Evolutionary conservation across 2,888 invertebrate species (phyloP).

Genomic region (Scaptomyza polygonia): DNA sequence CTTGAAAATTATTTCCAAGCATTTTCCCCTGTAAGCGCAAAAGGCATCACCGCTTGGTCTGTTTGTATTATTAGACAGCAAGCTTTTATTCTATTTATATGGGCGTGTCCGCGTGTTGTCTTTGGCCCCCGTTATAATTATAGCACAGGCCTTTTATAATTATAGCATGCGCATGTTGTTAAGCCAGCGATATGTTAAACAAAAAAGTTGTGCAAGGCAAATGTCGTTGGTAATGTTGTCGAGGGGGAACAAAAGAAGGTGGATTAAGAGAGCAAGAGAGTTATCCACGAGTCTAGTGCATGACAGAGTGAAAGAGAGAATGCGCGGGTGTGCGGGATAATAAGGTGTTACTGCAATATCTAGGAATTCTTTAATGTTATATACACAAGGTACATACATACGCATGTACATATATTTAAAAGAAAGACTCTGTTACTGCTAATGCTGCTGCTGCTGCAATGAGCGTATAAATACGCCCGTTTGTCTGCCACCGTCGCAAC

Average conservation of each 20-base stretch:
- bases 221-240: too few species aligned
- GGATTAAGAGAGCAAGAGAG: neutral
- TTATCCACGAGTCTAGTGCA: neutral
- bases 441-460: slow-evolving; percentile 16
- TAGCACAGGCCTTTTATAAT: slow-evolving; percentile 72
- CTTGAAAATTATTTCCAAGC: neutral
- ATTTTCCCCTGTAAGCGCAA: slow-evolving; percentile 1
- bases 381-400: too few species aligned
- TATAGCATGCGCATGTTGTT: slow-evolving; percentile 55
- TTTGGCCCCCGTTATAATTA: slow-evolving; percentile 71
- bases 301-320: neutral
- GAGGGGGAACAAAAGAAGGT: too few species aligned
- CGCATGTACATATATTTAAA: neutral
- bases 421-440: slow-evolving; percentile 3
- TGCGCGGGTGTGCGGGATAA: slow-evolving; percentile 1
- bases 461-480: slow-evolving; percentile 47
- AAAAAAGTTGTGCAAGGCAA: slow-evolving; percentile 59
- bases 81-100: slow-evolving; percentile 66
- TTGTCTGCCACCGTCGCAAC: slow-evolving; percentile 52
- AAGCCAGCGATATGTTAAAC: slow-evolving; percentile 41
- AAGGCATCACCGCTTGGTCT: neutral
- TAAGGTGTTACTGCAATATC: slow-evolving; percentile 57
- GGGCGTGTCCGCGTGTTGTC: slow-evolving; percentile 64
- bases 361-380: slow-evolving; percentile 39
- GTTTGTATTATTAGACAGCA: slow-evolving; percentile 26